Conservation (phyloP, 1,140 invertebrate species). For the Scaptomyza graminum region DNA sequence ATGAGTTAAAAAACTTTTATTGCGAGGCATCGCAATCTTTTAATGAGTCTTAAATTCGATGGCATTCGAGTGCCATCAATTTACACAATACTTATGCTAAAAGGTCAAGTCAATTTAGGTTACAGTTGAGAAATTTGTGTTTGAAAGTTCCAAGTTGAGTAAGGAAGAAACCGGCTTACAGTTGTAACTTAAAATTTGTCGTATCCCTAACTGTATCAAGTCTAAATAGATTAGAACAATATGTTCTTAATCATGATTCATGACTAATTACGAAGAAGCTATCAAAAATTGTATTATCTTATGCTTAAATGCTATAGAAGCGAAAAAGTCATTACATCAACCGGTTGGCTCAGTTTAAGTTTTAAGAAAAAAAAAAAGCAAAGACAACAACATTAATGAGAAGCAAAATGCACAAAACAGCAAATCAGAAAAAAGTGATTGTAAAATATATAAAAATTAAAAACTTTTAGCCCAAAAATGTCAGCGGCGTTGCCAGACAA, state of each 20-base stretch:
- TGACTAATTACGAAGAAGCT: too few relatives aligned
- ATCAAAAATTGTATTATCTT: too few relatives aligned
- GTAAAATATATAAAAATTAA: slow-evolving; percentile 64
- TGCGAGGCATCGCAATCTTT: slow-evolving; percentile 33
- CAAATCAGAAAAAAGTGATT: slow-evolving; percentile 28
- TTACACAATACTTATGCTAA: background rate
- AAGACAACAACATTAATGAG: slow-evolving; percentile 14
- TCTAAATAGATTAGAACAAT: too few relatives aligned
- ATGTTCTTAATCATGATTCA: too few relatives aligned
- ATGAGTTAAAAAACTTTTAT: slow-evolving; percentile 31
- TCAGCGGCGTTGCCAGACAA: slow-evolving; percentile 57
- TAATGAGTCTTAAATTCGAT: slow-evolving; percentile 45
- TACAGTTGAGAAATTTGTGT: background rate
- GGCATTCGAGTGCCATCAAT: slow-evolving; percentile 9
- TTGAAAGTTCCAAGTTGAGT: too few relatives aligned
- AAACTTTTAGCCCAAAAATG: slow-evolving; percentile 74
- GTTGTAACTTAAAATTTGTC: too few relatives aligned
- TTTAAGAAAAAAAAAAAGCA: background rate
- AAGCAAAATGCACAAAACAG: slow-evolving; percentile 26
- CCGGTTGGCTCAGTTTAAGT: too few relatives aligned
- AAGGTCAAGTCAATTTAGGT: background rate
- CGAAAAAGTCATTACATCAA: background rate
- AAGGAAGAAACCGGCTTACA: too few relatives aligned
- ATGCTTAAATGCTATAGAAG: too few relatives aligned
- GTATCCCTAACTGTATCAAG: too few relatives aligned